Evolutionary conservation across 2,113 vertebrate genomes (phyloP).

Genomic region (Marmota flaviventris): DNA sequence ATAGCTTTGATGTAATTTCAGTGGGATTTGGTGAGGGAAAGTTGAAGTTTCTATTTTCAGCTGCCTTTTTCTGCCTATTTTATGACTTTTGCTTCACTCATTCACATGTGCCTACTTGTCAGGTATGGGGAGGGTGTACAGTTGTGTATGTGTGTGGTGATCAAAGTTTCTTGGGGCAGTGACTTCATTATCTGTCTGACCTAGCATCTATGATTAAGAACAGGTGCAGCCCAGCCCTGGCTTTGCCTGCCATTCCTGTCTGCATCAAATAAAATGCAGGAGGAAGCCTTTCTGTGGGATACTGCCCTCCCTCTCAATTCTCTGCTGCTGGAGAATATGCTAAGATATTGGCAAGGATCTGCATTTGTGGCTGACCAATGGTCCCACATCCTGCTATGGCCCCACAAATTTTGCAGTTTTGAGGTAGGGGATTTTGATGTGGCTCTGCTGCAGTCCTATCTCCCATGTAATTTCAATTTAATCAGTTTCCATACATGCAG

Average conservation of each 20-base stretch:
- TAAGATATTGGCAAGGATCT: constrained; percentile 41
- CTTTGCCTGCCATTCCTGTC: not conserved
- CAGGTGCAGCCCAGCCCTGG: constrained; percentile 31
- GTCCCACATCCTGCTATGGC: constrained; percentile 57
- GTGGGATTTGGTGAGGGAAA: not conserved
- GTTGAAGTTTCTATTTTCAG: not conserved
- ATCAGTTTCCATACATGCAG: not conserved
- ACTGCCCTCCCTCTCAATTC: not conserved
- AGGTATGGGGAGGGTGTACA: not conserved
- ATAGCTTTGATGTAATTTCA: not conserved
- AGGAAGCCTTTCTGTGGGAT: not conserved
- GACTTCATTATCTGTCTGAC: constrained; percentile 63
- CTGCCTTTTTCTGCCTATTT: not conserved
- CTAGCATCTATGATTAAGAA: constrained; percentile 46
- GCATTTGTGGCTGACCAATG: constrained; percentile 58
- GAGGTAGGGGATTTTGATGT: constrained; percentile 62
- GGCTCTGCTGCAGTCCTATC: not conserved
- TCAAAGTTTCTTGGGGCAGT: constrained; percentile 60
- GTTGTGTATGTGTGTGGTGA: not conserved
- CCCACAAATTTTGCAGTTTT: not conserved
- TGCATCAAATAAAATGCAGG: constrained; percentile 63
- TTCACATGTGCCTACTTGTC: not conserved
- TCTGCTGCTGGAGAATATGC: not conserved
- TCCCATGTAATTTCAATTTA: constrained; percentile 41
- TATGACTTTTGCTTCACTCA: not conserved